Conservation (phyloP, 2,797 vertebrate species). For the Acipenser oxyrinchus region DNA sequence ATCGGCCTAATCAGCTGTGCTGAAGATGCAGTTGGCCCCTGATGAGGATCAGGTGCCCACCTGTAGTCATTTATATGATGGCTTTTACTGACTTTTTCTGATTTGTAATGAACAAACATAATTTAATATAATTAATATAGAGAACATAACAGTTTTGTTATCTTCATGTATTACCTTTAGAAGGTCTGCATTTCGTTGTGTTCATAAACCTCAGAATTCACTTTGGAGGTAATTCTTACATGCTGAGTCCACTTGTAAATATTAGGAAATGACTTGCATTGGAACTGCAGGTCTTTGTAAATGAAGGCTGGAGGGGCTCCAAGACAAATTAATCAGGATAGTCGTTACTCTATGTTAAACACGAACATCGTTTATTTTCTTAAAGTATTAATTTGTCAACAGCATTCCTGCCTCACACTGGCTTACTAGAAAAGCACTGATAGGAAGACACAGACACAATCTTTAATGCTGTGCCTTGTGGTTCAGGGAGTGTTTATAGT, state of each 20-base stretch:
- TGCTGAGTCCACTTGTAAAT: slow-evolving; percentile 68
- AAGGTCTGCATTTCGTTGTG: slow-evolving; percentile 69
- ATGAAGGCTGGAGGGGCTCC: slow-evolving; percentile 66
- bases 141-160: too few species aligned
- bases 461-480: slow-evolving; percentile 37
- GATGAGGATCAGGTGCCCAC: not conserved
- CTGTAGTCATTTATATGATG: not conserved
- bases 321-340: slow-evolving; percentile 77
- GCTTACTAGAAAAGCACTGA: slow-evolving; percentile 51
- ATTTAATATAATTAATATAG: too few species aligned
- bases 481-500: slow-evolving; percentile 31
- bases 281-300: slow-evolving; percentile 65
- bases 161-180: too few species aligned
- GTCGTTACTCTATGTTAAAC: slow-evolving; percentile 68
- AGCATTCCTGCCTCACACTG: slow-evolving; percentile 55
- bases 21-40: slow-evolving; percentile 18
- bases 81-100: not conserved
- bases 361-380: slow-evolving; percentile 75
- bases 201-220: slow-evolving; percentile 60
- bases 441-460: slow-evolving; percentile 44
- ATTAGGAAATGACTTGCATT: slow-evolving; percentile 74
- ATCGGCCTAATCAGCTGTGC: slow-evolving; percentile 26
- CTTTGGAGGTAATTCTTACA: slow-evolving; percentile 60
- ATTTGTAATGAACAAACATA: not conserved
- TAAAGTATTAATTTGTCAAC: slow-evolving; percentile 81